Conservation (phyloP, 1,140 invertebrate species). For the Drosophila virilis region DNA sequence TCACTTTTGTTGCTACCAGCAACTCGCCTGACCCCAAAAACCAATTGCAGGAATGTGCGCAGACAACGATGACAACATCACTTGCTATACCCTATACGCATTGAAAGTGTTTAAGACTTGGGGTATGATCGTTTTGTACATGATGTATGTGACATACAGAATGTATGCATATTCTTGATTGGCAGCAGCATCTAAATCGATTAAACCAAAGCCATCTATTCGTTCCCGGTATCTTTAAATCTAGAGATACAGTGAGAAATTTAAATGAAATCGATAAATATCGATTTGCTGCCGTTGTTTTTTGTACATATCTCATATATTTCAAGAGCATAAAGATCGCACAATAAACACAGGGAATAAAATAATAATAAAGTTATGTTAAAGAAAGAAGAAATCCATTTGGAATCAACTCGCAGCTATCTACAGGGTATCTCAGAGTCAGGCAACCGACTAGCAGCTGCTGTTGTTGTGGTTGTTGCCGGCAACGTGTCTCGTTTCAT, state of each 20-base stretch:
- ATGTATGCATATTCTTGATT: no score
- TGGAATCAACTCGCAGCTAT: neutral
- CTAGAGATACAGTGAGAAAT: no score
- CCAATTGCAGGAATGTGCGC: conserved; percentile 66
- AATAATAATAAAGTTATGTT: no score
- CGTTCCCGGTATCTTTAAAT: no score
- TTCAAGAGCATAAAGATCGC: no score
- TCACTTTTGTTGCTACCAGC: conserved; percentile 54
- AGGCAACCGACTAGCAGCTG: no score
- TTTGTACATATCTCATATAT: neutral
- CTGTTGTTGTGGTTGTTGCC: neutral
- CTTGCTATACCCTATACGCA: conserved; percentile 3
- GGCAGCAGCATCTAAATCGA: no score
- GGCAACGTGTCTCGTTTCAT: conserved; percentile 59
- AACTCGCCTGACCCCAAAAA: conserved; percentile 49
- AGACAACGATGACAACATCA: conserved; percentile 59
- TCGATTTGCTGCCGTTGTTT: neutral
- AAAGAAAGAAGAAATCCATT: no score
- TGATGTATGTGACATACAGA: neutral
- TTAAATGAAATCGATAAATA: neutral
- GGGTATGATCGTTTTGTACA: neutral
- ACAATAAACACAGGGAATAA: no score
- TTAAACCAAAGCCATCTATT: no score
- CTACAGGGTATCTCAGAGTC: neutral
- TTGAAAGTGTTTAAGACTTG: neutral